Evolutionary conservation across 2,797 vertebrate species (phyloP), one percentile per base, ranked within the genome.

Genomic region (Oryzias dopingdopingensis): DNA sequence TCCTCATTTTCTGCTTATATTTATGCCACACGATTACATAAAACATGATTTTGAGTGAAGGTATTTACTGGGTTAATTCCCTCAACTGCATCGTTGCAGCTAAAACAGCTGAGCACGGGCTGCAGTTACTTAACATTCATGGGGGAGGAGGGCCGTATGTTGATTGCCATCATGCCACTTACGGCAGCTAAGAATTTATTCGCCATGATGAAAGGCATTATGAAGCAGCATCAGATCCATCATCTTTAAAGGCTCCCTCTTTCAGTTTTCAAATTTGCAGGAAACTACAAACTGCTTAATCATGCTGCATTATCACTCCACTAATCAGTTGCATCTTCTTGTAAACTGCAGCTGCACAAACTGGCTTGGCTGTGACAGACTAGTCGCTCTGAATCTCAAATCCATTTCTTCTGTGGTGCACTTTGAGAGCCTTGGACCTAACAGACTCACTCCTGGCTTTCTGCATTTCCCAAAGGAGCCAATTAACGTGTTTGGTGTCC

Each of bases 401-500:
- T 63, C 32, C 44, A 62, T 59, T 49, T 51, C 43, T 52, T 69
- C 32, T 71, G 72, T 52, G 49, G 46, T 51, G 43, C 57, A 78
- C 67, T 76, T 77, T 59, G 45, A 73, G 44, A 22, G 55, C 41
- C 52, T 50, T 51, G 42, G 73, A 81, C 72, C 76, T 67, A 71
- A 57, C 42, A 68, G 72, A 59, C 56, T 61, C 48, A 53, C 57
- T 62, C 55, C 22, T 62, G 72, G 59, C 55, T 45, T 66, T 76
- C 70, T 72, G 57, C 64, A 72, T 76, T 79, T 82, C 81, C 77
- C 84, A 42, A 17, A 72, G 80, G 79, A 86, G 52, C 75, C 78
- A 87, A 86, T 86, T 86, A 86, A 82, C 71, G 69, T 83, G 81
- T 82, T 73, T 76, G 86, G 76, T 82, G 56, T 65, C 65, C 78